A percentile compares a stretch with the other conserved stretches of the same genome.
Conservation (phyloP, 2,113 vertebrate species). For the Chinchilla lanigera region DNA sequence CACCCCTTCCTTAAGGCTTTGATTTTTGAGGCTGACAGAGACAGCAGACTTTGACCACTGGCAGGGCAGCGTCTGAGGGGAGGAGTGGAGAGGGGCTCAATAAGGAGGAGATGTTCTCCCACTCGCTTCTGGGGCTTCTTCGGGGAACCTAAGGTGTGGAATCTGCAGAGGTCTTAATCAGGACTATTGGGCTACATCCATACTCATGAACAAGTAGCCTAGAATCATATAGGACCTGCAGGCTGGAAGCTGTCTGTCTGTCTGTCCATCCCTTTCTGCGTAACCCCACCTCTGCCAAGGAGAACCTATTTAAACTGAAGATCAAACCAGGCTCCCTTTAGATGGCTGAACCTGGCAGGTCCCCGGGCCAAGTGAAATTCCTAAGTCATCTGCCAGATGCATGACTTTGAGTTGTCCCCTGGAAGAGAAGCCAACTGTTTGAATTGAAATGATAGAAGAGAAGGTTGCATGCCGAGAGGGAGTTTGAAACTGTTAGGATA, state of each 20-base stretch:
- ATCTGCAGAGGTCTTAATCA: not conserved
- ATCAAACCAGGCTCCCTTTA: not conserved
- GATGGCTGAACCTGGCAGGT: not conserved
- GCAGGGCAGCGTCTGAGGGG: not conserved
- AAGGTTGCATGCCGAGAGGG: not conserved
- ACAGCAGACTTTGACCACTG: not conserved
- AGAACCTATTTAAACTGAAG: not conserved
- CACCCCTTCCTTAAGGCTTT: slow-evolving; percentile 24
- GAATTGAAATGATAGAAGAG: not conserved
- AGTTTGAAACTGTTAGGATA: not conserved
- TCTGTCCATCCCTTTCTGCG: not conserved
- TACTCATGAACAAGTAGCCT: not conserved
- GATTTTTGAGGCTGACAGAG: slow-evolving; percentile 13
- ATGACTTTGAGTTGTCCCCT: slow-evolving; percentile 32
- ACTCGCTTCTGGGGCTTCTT: not conserved
- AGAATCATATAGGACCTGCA: not conserved
- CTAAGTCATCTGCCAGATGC: not conserved
- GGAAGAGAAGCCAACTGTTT: not conserved
- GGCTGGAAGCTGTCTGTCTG: not conserved
- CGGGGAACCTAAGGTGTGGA: not conserved
- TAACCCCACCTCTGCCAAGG: not conserved
- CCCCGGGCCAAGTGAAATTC: not conserved
- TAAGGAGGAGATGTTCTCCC: not conserved
- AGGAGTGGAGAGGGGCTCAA: not conserved
- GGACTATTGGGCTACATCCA: not conserved